Conservation (phyloP, 92 coral and sea anemone genomes). For the Siderastrea siderea region DNA sequence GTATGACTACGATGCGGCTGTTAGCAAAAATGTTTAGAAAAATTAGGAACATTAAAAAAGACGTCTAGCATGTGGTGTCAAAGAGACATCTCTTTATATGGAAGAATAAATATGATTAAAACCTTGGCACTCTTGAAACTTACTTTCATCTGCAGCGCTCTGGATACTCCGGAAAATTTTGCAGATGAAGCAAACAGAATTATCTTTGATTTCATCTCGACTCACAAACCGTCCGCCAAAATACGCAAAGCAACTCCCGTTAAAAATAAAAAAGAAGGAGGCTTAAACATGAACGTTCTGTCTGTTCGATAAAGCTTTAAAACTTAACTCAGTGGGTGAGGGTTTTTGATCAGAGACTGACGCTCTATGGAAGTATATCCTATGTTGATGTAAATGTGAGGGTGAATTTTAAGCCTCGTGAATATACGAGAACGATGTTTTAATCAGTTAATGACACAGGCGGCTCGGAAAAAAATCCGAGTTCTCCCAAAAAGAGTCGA, state of each 20-base stretch:
- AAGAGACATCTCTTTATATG: slow-evolving; percentile 5
- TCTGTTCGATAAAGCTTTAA: background rate
- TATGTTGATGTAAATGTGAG: background rate
- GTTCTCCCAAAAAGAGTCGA: no score
- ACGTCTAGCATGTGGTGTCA: background rate
- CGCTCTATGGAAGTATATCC: background rate
- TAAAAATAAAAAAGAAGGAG: background rate
- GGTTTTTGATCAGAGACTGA: background rate
- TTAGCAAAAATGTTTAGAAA: background rate
- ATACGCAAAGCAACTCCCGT: background rate
- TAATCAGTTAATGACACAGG: no score
- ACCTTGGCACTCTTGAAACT: background rate
- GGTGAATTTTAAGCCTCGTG: no score
- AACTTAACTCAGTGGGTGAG: background rate
- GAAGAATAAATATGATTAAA: slow-evolving; percentile 16
- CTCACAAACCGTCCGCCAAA: no score
- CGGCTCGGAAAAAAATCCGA: no score
- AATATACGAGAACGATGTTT: no score
- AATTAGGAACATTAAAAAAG: background rate
- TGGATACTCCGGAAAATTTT: no score
- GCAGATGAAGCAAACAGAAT: no score
- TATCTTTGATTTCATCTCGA: no score
- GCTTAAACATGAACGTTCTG: background rate
- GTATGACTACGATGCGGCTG: background rate
- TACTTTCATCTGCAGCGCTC: no score